A percentile compares a stretch with the other conserved stretches of the same genome.
Evolutionary conservation across 2,113 vertebrate genomes (phyloP).

Genomic region (Scytalopus superciliaris): DNA sequence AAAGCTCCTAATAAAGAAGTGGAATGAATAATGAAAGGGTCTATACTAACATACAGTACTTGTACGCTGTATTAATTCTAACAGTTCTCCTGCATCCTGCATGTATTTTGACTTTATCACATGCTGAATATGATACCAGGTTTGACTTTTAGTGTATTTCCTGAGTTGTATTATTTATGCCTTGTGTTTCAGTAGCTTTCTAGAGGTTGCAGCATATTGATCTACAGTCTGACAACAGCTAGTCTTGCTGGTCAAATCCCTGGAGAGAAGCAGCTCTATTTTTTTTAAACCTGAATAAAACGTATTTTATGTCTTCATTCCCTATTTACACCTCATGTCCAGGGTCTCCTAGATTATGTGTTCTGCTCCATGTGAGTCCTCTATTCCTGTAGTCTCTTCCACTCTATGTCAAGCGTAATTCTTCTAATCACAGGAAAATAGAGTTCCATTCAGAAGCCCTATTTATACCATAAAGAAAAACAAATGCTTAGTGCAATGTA

Average conservation of each 20-base stretch:
- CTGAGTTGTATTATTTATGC: neutral
- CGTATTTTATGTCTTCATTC: neutral
- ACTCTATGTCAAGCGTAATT: neutral
- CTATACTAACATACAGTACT: neutral
- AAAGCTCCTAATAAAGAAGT: slow-evolving; percentile 36
- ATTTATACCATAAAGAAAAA: neutral
- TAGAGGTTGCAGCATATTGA: neutral
- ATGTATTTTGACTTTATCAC: neutral
- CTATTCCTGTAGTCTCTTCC: neutral
- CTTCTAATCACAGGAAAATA: neutral
- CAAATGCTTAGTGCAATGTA: neutral
- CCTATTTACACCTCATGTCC: neutral
- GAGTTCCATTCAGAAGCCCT: neutral
- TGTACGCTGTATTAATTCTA: neutral
- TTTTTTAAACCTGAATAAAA: neutral
- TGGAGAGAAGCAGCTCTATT: neutral
- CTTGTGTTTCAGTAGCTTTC: neutral
- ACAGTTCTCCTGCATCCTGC: neutral
- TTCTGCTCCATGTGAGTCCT: neutral
- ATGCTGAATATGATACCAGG: neutral
- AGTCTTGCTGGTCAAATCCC: neutral
- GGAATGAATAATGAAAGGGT: slow-evolving; percentile 38
- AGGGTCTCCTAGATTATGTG: neutral
- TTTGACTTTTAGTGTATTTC: neutral
- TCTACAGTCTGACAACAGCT: neutral